Percentiles rank a stretch among this genome's conserved stretches.
Evolutionary conservation across 1,140 invertebrate genomes (phyloP).

Genomic region (Neuroterus valhalla): DNA sequence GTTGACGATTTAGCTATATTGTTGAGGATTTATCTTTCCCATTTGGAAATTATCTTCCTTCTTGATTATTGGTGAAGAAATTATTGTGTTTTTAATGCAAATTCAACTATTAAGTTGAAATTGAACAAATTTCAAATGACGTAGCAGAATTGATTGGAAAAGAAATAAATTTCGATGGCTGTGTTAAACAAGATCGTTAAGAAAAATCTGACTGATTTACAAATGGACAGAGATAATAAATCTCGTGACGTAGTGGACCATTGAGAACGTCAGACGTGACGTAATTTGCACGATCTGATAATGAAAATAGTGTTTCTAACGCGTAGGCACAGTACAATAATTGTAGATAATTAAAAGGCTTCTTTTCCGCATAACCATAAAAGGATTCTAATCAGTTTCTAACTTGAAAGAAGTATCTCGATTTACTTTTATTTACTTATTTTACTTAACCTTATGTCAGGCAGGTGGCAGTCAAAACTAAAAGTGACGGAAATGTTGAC

Average conservation of each 20-base stretch:
- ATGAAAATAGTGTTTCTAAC: not conserved
- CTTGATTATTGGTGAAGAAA: no score
- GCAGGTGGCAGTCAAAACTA: no score
- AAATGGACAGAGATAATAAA: no score
- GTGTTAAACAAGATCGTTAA: not conserved
- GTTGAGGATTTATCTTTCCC: no score
- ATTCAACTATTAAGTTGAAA: no score
- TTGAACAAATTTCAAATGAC: not conserved
- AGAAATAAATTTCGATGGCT: not conserved
- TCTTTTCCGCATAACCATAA: not conserved
- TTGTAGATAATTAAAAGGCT: not conserved
- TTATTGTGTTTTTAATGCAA: no score
- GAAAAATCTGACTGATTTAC: not conserved
- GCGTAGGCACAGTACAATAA: not conserved
- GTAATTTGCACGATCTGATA: slow-evolving; percentile 10
- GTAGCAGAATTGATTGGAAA: not conserved
- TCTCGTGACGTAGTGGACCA: not conserved
- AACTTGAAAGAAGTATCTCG: not conserved
- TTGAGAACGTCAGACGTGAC: slow-evolving; percentile 9
- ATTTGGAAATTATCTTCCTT: no score
- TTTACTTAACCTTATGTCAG: no score
- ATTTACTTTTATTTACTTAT: no score
- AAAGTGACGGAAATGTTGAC: no score
- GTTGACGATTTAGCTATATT: no score
- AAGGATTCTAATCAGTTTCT: not conserved